Conservation (phyloP, 2,113 vertebrate genomes). For the Syngnathus scovelli region DNA sequence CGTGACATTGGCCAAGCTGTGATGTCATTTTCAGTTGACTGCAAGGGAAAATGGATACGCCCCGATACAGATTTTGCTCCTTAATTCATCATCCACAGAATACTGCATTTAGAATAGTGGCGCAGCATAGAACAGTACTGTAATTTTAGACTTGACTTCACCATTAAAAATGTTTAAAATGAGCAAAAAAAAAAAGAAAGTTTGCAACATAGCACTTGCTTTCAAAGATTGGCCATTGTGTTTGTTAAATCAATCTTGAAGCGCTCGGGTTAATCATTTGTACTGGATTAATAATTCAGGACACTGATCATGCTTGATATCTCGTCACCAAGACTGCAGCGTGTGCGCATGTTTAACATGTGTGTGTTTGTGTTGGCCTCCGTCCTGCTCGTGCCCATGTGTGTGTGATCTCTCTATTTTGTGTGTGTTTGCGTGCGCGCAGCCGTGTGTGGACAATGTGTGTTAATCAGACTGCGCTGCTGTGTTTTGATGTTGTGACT, state of each 20-base stretch:
- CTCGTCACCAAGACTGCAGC: constrained; percentile 14
- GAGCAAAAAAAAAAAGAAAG: not conserved
- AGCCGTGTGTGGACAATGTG: constrained; percentile 48
- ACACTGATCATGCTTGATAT: not conserved
- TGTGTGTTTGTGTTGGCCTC: not conserved
- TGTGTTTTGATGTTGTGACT: constrained; percentile 69
- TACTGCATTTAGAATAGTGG: too few species aligned
- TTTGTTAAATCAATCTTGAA: not conserved
- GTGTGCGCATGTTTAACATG: not conserved
- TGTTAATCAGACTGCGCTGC: constrained; percentile 55
- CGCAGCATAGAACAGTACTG: not conserved
- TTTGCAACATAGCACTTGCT: not conserved
- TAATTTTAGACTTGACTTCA: not conserved
- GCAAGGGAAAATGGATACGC: not conserved
- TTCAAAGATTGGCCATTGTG: not conserved
- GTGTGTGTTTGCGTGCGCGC: constrained; percentile 38
- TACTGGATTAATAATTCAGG: not conserved
- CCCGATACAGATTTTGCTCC: too few species aligned
- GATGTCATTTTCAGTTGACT: too few species aligned
- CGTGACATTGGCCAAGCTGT: too few species aligned
- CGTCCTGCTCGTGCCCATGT: not conserved
- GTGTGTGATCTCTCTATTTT: constrained; percentile 6
- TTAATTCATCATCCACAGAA: too few species aligned
- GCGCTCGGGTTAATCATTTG: not conserved
- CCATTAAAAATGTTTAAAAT: not conserved